Conservation (phyloP, 2,113 vertebrate genomes). For the Felis catus region F.catus_Fca126_mat1.0 CM031421.1:54359001-54359500, state of each 20-base stretch:
- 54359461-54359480: not conserved
- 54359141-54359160: not conserved
- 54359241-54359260: not conserved
- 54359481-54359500: not conserved
- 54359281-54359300: not conserved
- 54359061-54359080: not conserved
- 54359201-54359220: not conserved
- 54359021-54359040: conserved; percentile 29
- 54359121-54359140: not conserved
- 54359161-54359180: not conserved
- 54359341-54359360: not conserved
- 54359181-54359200: not conserved
- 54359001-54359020: conserved; percentile 41
- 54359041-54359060: conserved; percentile 23
- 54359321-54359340: not conserved
- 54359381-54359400: not conserved
- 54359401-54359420: not conserved
- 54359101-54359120: not conserved
- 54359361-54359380: not conserved
- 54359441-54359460: not conserved
- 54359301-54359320: not conserved
- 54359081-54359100: not conserved
- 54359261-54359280: not conserved
- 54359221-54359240: not conserved
- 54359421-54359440: not conserved